Conservation (phyloP, 2,888 invertebrate genomes). For the Thera obeliscata region DNA sequence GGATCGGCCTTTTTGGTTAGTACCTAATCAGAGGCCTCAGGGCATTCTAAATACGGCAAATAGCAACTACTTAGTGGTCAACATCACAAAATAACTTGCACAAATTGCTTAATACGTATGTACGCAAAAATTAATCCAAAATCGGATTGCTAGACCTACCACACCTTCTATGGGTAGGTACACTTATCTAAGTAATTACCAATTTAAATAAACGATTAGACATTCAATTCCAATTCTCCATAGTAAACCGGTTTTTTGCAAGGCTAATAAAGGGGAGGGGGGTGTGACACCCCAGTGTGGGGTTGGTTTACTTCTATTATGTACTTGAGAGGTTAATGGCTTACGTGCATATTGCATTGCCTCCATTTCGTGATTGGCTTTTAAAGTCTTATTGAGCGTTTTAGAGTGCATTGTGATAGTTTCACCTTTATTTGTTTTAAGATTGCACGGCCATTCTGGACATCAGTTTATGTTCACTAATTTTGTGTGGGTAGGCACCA, state of each 20-base stretch:
- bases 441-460: neutral
- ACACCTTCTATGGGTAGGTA: too few species aligned
- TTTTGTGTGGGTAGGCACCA: too few species aligned
- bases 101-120: too few species aligned
- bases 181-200: neutral
- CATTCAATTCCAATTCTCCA: slow-evolving; percentile 24
- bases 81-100: too few species aligned
- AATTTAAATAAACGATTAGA: slow-evolving; percentile 7
- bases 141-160: too few species aligned
- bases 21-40: too few species aligned
- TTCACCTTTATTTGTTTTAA: slow-evolving; percentile 12
- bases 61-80: too few species aligned
- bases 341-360: slow-evolving; percentile 60
- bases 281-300: slow-evolving; percentile 5
- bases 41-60: too few species aligned
- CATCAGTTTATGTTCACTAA: neutral
- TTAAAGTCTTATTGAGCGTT: slow-evolving; percentile 41
- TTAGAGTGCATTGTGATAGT: slow-evolving; percentile 11
- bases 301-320: slow-evolving; percentile 20
- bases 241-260: slow-evolving; percentile 33
- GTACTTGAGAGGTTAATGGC: slow-evolving; percentile 52
- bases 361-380: slow-evolving; percentile 58
- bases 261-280: slow-evolving; percentile 28
- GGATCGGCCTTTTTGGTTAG: too few species aligned
- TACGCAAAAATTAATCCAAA: too few species aligned